These are phyloP conservation scores for Cynopterus sphinx DNA, from an alignment of 2,797 vertebrate genomes.

Conservation along the genomic window DNA sequence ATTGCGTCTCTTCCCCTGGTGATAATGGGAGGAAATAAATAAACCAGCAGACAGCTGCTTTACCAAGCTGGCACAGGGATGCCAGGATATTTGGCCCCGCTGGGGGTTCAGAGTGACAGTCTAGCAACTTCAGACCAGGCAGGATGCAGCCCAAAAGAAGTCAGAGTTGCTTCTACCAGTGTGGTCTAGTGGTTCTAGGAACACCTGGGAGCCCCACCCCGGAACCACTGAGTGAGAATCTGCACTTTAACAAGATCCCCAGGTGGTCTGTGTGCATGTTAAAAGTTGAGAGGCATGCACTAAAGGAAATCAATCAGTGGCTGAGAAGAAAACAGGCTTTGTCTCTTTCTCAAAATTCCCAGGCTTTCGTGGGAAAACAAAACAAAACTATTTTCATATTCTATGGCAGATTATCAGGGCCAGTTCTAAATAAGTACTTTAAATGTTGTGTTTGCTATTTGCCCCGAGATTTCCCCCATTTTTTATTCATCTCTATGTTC, in stretches of 20 bases:
- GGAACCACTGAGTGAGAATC: not conserved
- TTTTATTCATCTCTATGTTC: not conserved
- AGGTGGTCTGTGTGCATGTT: rapidly evolving
- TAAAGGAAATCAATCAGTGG: not conserved
- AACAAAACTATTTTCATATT: not conserved
- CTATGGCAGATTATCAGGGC: not conserved
- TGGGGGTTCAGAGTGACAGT: not conserved
- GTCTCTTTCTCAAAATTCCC: not conserved
- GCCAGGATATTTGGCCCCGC: not conserved
- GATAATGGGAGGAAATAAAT: conserved; percentile 80
- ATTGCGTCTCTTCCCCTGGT: conserved; percentile 59
- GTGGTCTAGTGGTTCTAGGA: rapidly evolving
- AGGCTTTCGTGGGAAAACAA: not conserved
- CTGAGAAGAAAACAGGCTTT: not conserved
- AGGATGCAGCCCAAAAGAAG: not conserved
- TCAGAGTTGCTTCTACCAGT: not conserved
- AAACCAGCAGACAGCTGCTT: conserved; percentile 81
- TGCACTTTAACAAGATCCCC: not conserved
- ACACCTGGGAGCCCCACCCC: too few species aligned
- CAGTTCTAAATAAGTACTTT: not conserved
- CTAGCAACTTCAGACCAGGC: not conserved
- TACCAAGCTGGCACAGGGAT: conserved; percentile 69
- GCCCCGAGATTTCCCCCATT: too few species aligned
- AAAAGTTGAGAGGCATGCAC: not conserved
- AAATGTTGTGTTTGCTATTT: not conserved